Evolutionary conservation across 2,113 vertebrate species (phyloP).

Genomic region (Siniperca chuatsi): DNA sequence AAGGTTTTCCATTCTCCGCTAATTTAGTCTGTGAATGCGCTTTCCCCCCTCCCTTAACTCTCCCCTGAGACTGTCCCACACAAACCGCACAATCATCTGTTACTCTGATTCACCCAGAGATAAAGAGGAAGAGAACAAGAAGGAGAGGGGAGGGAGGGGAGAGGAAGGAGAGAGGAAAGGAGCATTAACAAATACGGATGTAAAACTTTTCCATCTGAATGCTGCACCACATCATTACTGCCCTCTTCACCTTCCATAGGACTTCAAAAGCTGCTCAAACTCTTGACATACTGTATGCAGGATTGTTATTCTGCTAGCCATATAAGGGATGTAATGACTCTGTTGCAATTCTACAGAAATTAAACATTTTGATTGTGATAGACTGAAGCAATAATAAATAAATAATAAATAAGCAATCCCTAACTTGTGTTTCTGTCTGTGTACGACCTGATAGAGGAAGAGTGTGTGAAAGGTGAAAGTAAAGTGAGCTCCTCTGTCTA

Average conservation of each 20-base stretch:
- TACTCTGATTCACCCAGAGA: conserved; percentile 73
- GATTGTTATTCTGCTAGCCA: background rate
- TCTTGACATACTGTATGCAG: background rate
- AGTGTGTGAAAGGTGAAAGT: conserved; percentile 37
- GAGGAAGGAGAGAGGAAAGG: conserved; percentile 45
- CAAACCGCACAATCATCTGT: conserved; percentile 75
- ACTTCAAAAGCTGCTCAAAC: conserved; percentile 11
- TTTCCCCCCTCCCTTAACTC: conserved; percentile 45
- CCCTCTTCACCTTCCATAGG: conserved; percentile 10
- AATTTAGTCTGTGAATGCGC: conserved; percentile 71
- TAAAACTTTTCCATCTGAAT: conserved; percentile 47
- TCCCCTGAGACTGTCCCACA: conserved; percentile 69
- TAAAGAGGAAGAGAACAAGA: conserved; percentile 64
- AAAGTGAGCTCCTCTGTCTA: conserved; percentile 32
- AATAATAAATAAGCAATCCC: background rate
- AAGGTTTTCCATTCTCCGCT: conserved; percentile 71
- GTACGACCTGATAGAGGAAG: background rate
- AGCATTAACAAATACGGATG: conserved; percentile 61
- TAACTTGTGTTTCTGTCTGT: background rate
- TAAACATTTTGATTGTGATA: background rate
- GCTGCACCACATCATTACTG: conserved; percentile 22
- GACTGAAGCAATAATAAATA: background rate
- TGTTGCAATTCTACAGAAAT: background rate
- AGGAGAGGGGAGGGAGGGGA: conserved; percentile 20
- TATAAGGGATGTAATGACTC: background rate